Base-by-base conservation (phyloP, 2,888 invertebrate species). In the Anthrax anthrax region DNA sequence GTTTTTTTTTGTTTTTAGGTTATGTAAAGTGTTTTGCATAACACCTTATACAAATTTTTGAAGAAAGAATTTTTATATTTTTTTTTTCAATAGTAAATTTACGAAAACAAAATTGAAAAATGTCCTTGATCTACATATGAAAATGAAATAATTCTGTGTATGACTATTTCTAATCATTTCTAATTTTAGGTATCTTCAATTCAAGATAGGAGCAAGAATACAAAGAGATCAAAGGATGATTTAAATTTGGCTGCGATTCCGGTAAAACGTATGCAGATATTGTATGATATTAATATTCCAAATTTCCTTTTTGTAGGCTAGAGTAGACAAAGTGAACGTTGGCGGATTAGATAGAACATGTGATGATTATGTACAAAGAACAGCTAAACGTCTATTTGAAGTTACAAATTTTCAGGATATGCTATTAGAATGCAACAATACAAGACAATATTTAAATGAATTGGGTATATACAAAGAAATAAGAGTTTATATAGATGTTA, bases 381-480 rank as follows among this genome's bases (percentile, higher is more conserved):
- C 86, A 27, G 80, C 95, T 0, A 73, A 79, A 47, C 85, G 86
- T 10, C 71, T 97, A 17, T 91, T 96, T 66, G 77, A 78, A 53
- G 87, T 89, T 0, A 72, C 74, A 9, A 88, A 86, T 67, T 91
- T 97, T 61, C 81, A 87, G 61, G 88, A 94, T 60, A 83, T 92
- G 51, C 77, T 84, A 55, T 56, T 80, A 27, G 73, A 77, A 53
- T 77, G 80, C 1, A 78, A 72, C 43, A 70, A 81, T 69, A 83
- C 84, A 13, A 78, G 84, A 44, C 71, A 76, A 17, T 83, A 84
- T 53, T 70, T 95, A 47, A 83, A 87, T 60, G 77, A 81, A 44
- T 73, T 94, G 55, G 94, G 92, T 6, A 87, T 95, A 60, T 96
- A 96, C 67, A 83, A 84, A 49, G 82, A 84, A 57, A 80, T 95